Percentiles rank a stretch among this genome's conserved stretches.
These are phyloP conservation scores for Typhlichthys subterraneus DNA, from an alignment of 2,797 vertebrate genomes.

Conservation along the genomic window DNA sequence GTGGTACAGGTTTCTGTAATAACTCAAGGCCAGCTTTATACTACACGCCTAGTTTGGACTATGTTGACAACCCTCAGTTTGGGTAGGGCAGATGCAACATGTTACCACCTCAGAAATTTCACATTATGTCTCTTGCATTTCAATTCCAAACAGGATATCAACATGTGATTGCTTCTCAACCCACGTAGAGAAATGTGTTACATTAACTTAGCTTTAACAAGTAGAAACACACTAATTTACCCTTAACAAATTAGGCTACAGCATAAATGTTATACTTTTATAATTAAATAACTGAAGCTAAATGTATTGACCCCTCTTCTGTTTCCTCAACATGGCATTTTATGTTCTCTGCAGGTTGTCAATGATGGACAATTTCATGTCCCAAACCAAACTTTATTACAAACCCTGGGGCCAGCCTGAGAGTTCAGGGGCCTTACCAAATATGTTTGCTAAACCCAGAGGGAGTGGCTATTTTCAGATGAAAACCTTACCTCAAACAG, in stretches of 20 bases:
- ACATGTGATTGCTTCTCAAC: too few species aligned
- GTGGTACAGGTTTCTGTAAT: constrained; percentile 43
- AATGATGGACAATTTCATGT: constrained; percentile 50
- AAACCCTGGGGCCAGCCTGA: constrained; percentile 21
- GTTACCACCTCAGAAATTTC: too few species aligned
- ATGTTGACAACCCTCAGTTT: constrained; percentile 53
- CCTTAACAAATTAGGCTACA: too few species aligned
- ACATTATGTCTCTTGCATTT: too few species aligned
- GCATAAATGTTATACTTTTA: too few species aligned
- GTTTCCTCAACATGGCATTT: neutral
- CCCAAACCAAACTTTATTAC: constrained; percentile 56
- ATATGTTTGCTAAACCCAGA: constrained; percentile 29
- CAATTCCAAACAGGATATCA: too few species aligned
- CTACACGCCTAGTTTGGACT: constrained; percentile 54
- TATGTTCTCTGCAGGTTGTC: constrained; percentile 34
- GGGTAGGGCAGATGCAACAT: constrained; percentile 39
- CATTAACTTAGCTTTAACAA: too few species aligned
- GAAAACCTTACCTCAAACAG: constrained; percentile 16
- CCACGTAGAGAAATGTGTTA: too few species aligned
- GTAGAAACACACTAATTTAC: too few species aligned
- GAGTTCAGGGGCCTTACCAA: constrained; percentile 27
- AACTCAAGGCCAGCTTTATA: constrained; percentile 55
- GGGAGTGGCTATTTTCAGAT: constrained; percentile 42
- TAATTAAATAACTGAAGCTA: too few species aligned
- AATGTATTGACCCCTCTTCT: neutral